Percentiles rank a stretch among this genome's conserved stretches.
These are phyloP conservation scores for Ptilorrhoa leucosticta DNA, from an alignment of 2,113 vertebrate species.

Conservation along the genomic window DNA sequence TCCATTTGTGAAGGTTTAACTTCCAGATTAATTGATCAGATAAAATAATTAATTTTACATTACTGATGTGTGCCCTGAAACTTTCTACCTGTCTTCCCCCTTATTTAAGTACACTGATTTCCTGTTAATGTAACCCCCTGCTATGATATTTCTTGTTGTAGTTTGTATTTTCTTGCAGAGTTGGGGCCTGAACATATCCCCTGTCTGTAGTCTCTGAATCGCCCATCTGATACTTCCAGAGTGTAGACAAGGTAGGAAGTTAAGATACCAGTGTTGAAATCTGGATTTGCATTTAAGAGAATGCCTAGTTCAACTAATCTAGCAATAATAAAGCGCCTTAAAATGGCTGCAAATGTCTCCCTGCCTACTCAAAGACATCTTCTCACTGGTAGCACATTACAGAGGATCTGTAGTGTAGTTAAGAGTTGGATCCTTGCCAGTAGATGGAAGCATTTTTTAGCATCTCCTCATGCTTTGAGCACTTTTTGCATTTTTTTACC, in stretches of 20 bases:
- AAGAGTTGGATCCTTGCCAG: slow-evolving; percentile 34
- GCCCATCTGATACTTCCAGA: background rate
- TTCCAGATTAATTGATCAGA: background rate
- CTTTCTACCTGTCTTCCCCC: background rate
- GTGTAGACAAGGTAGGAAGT: background rate
- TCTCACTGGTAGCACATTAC: slow-evolving; percentile 13
- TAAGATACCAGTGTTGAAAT: background rate
- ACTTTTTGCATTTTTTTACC: background rate
- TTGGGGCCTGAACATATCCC: background rate
- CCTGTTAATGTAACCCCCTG: background rate
- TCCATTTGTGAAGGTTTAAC: background rate
- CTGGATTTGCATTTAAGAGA: background rate
- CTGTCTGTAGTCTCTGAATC: background rate
- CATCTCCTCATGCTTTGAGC: slow-evolving; percentile 36
- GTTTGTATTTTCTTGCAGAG: background rate
- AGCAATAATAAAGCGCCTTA: slow-evolving; percentile 26
- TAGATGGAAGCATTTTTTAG: slow-evolving; percentile 48
- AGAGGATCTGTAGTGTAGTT: slow-evolving; percentile 34
- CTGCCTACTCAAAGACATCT: slow-evolving; percentile 52
- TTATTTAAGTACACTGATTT: background rate
- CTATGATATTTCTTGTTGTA: background rate
- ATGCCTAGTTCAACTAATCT: background rate
- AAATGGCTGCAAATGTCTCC: slow-evolving; percentile 53
- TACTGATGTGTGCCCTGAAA: background rate
- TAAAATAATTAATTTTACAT: background rate